A percentile compares a stretch with the other conserved stretches of the same genome.
Conservation (phyloP, 1,140 invertebrate genomes). For the Eulimnadia texana region DNA sequence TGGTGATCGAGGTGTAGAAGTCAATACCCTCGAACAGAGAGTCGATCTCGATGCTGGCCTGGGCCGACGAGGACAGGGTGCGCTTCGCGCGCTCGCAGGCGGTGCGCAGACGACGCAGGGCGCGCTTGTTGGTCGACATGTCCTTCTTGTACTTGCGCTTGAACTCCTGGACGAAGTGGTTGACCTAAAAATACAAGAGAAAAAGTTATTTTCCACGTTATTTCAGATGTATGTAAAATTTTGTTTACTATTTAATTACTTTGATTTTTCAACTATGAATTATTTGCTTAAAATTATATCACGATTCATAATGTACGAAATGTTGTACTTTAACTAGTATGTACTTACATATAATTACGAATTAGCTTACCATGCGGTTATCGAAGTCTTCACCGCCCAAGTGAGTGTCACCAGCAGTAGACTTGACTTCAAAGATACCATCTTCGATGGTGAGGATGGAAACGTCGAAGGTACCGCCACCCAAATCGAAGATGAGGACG, state of each 20-base stretch:
- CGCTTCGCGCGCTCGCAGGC: constrained; percentile 56
- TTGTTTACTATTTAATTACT: no score
- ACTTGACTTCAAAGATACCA: constrained; percentile 53
- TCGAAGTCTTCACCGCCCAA: constrained; percentile 49
- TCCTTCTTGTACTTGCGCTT: constrained; percentile 72
- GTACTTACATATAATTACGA: no score
- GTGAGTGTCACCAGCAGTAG: constrained; percentile 61
- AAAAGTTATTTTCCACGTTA: no score
- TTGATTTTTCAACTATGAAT: no score
- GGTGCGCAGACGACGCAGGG: constrained; percentile 52
- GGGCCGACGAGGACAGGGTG: constrained; percentile 47
- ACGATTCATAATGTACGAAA: no score
- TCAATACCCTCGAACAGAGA: constrained; percentile 54
- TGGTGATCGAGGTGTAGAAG: constrained; percentile 31
- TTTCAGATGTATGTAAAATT: no score
- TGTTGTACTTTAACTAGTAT: no score
- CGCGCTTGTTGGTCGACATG: constrained; percentile 52
- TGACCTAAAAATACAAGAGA: no score
- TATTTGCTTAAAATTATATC: no score
- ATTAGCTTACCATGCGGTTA: constrained; percentile 17
- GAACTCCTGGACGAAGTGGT: constrained; percentile 51
- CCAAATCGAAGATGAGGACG: constrained; percentile 57
- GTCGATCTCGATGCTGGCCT: constrained; percentile 59
- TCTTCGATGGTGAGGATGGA: constrained; percentile 74
- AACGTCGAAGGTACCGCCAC: constrained; percentile 67